These are phyloP conservation scores for Anaspis maculata DNA, from an alignment of 2,888 invertebrate genomes.

Conservation along the genomic window DNA sequence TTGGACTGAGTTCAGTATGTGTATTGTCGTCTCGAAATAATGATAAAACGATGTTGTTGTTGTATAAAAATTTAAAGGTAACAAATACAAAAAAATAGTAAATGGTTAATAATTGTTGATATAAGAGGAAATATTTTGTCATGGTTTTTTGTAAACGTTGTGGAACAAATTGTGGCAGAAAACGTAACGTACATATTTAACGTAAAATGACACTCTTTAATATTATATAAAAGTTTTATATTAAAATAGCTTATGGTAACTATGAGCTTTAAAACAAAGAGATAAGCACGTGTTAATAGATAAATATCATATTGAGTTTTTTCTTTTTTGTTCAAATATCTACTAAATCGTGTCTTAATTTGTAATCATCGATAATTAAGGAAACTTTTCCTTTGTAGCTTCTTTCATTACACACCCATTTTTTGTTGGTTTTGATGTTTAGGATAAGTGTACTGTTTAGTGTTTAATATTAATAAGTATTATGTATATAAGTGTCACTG, in stretches of 20 bases:
- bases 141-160: too few relatives aligned
- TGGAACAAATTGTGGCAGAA: too few relatives aligned
- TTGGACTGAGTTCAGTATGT: conserved; percentile 14
- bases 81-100: not conserved
- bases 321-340: too few relatives aligned
- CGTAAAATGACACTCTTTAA: too few relatives aligned
- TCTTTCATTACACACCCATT: too few relatives aligned
- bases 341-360: conserved; percentile 32
- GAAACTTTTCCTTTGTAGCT: too few relatives aligned
- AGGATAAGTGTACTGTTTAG: conserved; percentile 9
- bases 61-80: too few relatives aligned
- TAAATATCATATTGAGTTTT: conserved; percentile 8
- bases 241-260: conserved; percentile 23
- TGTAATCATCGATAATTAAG: conserved; percentile 1
- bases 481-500: conserved; percentile 14
- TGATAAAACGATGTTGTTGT: too few relatives aligned
- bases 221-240: conserved; percentile 1
- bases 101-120: not conserved
- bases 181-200: too few relatives aligned
- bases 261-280: conserved; percentile 24
- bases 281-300: conserved; percentile 7
- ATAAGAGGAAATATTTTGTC: not conserved
- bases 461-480: not conserved
- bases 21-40: too few relatives aligned
- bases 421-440: conserved; percentile 21